Evolutionary conservation across 2,888 invertebrate species (phyloP).

Genomic region (Diaphora mendica): DNA sequence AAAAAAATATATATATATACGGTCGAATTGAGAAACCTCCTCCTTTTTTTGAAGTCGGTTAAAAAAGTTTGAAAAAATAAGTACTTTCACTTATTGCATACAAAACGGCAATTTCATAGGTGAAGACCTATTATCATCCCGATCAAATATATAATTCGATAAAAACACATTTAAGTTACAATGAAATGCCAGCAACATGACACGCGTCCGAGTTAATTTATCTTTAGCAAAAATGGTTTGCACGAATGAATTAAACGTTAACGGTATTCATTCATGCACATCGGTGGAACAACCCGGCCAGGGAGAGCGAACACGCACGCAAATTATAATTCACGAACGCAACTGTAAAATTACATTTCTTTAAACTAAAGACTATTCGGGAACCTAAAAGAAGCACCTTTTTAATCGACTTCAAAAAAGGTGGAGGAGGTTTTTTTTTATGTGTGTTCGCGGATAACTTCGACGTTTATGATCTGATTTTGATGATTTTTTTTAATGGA

Average conservation of each 20-base stretch:
- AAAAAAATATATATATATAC: too few species aligned
- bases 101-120: too few species aligned
- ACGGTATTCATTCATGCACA: slow-evolving; percentile 62
- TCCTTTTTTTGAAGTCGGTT: too few species aligned
- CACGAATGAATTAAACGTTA: slow-evolving; percentile 65
- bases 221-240: slow-evolving; percentile 44
- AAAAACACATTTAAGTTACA: slow-evolving; percentile 31
- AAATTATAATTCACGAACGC: background rate
- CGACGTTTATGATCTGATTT: too few species aligned
- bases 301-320: slow-evolving; percentile 66
- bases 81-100: too few species aligned
- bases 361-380: background rate
- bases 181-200: slow-evolving; percentile 32
- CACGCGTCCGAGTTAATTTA: slow-evolving; percentile 48
- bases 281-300: slow-evolving; percentile 54
- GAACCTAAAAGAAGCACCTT: background rate
- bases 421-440: too few species aligned
- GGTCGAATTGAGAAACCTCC: too few species aligned
- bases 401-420: too few species aligned
- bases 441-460: too few species aligned
- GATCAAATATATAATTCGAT: slow-evolving; percentile 23
- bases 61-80: too few species aligned
- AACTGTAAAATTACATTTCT: background rate
- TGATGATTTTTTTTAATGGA: too few species aligned
- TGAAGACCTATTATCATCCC: too few species aligned